A percentile compares a stretch with the other conserved stretches of the same genome.
phyloP scores from a whole-genome alignment of 2,888 invertebrate species.

The Trissonchulus sp. region DNA sequence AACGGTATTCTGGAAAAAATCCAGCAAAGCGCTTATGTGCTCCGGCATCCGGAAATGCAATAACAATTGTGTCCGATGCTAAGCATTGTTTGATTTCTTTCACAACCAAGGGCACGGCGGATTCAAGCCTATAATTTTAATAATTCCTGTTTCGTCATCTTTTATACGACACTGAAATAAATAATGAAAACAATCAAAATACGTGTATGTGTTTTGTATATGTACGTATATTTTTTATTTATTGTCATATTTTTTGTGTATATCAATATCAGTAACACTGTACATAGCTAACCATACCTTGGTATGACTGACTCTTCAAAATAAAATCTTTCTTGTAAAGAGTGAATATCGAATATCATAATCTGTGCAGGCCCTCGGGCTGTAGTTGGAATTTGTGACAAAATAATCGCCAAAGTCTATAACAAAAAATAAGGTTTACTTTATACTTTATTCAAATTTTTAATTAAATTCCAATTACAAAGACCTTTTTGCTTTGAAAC shows the following conservation, averaged over 20 bases:
- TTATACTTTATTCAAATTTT: too few species aligned
- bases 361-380: slow-evolving; percentile 54
- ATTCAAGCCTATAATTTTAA: slow-evolving; percentile 52
- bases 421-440: too few species aligned
- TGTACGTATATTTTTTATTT: too few species aligned
- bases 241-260: too few species aligned
- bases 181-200: too few species aligned
- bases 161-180: too few species aligned
- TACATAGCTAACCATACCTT: too few species aligned
- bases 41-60: slow-evolving; percentile 55
- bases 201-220: too few species aligned
- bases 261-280: too few species aligned
- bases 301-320: slow-evolving; percentile 54
- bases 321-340: slow-evolving; percentile 55
- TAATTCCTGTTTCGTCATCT: too few species aligned
- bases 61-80: slow-evolving; percentile 42
- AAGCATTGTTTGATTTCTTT: slow-evolving; percentile 42
- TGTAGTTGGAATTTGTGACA: slow-evolving; percentile 53
- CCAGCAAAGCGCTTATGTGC: slow-evolving; percentile 53
- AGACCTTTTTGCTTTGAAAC: too few species aligned
- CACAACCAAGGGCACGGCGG: slow-evolving; percentile 52
- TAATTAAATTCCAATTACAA: too few species aligned
- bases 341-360: slow-evolving; percentile 55
- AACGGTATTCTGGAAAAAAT: slow-evolving; percentile 45
- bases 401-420: slow-evolving; percentile 53